Evolutionary conservation across 2,888 invertebrate species (phyloP).

Genomic region (Amiota mariae): DNA sequence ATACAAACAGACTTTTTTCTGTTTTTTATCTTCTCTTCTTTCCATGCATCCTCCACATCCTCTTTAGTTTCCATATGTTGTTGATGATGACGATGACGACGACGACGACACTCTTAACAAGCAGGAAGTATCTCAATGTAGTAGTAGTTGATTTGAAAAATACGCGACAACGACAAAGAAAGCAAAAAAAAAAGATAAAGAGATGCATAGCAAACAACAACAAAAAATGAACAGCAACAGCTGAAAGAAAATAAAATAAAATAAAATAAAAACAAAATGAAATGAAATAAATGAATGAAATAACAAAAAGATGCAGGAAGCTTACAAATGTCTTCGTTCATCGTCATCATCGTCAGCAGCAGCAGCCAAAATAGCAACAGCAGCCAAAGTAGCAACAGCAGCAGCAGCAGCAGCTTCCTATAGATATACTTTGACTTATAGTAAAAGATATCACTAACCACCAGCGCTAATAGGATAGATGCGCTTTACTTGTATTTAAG

Average conservation of each 20-base stretch:
- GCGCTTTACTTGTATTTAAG: conserved; percentile 46
- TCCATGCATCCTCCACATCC: too few species aligned
- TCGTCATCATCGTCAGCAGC: conserved; percentile 27
- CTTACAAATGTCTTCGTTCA: conserved; percentile 52
- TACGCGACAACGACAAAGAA: not conserved
- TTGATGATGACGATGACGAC: too few species aligned
- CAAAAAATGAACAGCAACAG: not conserved
- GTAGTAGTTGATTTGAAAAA: conserved; percentile 34
- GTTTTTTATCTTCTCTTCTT: not conserved
- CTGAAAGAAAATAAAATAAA: not conserved
- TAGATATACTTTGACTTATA: conserved; percentile 24
- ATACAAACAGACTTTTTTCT: not conserved
- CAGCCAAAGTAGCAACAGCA: too few species aligned
- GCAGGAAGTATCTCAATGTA: conserved; percentile 54
- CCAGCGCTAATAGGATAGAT: conserved; percentile 21
- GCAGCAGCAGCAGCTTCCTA: conserved; percentile 53
- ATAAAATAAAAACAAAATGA: too few species aligned
- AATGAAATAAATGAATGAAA: not conserved
- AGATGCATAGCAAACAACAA: conserved; percentile 13
- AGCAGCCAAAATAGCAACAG: not conserved
- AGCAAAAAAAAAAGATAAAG: conserved; percentile 8
- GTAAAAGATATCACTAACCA: conserved; percentile 23
- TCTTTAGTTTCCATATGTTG: too few species aligned
- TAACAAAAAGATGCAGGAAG: conserved; percentile 59
- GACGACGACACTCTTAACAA: conserved; percentile 49